Evolutionary conservation across 2,797 vertebrate species (phyloP).

Genomic region (Pampus argenteus): DNA sequence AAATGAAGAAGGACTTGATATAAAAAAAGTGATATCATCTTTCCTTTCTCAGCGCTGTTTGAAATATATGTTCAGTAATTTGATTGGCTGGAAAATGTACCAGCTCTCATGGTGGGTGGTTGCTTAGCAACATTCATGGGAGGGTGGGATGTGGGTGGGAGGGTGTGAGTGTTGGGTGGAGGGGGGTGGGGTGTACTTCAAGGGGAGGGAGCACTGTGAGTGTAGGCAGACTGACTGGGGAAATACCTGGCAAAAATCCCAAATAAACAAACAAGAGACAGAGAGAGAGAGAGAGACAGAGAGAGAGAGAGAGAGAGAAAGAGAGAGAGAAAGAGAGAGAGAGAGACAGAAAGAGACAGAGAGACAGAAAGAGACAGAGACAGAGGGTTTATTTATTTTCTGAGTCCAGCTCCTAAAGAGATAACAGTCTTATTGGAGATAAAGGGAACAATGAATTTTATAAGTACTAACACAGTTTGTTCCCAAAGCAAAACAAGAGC

Average conservation of each 20-base stretch:
- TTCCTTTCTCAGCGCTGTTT: conserved; percentile 56
- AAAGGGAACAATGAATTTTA: conserved; percentile 47
- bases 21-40: conserved; percentile 23
- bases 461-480: conserved; percentile 23
- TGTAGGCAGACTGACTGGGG: conserved; percentile 76
- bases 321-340: conserved; percentile 35
- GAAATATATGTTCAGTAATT: conserved; percentile 64
- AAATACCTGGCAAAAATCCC: conserved; percentile 85
- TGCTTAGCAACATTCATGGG: conserved; percentile 79
- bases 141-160: conserved; percentile 55
- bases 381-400: conserved; percentile 49
- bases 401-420: conserved; percentile 37
- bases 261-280: conserved; percentile 78
- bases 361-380: conserved; percentile 36
- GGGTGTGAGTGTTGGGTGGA: conserved; percentile 39
- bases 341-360: conserved; percentile 30
- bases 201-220: conserved; percentile 69
- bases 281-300: conserved; percentile 32
- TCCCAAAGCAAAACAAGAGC: conserved; percentile 41
- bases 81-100: conserved; percentile 77
- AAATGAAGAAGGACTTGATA: conserved; percentile 7
- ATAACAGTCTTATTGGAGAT: conserved; percentile 59
- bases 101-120: conserved; percentile 71
- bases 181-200: conserved; percentile 34
- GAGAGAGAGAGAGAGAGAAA: conserved; percentile 35